These are phyloP conservation scores for Montipora cactus DNA, from an alignment of 64 coral and sea anemone species.

Conservation along the genomic window DNA sequence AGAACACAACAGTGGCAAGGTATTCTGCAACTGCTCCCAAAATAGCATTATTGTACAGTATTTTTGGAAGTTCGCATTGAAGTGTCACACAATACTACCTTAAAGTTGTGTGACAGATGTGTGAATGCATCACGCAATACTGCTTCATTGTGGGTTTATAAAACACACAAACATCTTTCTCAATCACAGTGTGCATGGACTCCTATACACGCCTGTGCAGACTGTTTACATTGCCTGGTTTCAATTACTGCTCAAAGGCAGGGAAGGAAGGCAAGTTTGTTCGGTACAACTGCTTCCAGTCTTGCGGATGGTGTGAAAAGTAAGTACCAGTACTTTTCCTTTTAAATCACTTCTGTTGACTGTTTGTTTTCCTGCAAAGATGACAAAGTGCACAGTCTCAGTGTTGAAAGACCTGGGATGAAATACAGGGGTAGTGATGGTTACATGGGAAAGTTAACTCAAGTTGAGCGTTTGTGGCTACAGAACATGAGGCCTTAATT, in stretches of 20 bases:
- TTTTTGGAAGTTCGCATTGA: too few species aligned
- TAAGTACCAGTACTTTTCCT: background rate
- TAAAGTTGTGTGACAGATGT: too few species aligned
- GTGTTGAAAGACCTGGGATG: background rate
- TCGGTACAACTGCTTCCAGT: conserved; percentile 47
- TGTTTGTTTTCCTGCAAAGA: background rate
- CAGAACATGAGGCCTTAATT: too few species aligned
- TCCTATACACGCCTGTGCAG: conserved; percentile 17
- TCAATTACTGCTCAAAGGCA: conserved; percentile 1
- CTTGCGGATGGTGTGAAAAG: conserved; percentile 52
- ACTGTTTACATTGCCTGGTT: background rate
- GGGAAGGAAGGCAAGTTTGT: conserved; percentile 12
- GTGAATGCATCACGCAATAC: too few species aligned
- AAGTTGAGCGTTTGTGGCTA: too few species aligned
- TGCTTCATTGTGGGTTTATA: background rate
- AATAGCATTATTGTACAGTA: too few species aligned
- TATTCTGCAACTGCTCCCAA: too few species aligned
- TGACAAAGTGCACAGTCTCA: background rate
- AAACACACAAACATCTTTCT: background rate
- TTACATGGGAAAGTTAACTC: too few species aligned
- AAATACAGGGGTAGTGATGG: background rate
- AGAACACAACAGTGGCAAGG: too few species aligned
- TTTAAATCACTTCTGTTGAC: background rate
- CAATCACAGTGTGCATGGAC: background rate
- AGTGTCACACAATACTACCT: background rate